phyloP scores from a whole-genome alignment of 2,797 vertebrate species.

The Chrosomus eos region DNA sequence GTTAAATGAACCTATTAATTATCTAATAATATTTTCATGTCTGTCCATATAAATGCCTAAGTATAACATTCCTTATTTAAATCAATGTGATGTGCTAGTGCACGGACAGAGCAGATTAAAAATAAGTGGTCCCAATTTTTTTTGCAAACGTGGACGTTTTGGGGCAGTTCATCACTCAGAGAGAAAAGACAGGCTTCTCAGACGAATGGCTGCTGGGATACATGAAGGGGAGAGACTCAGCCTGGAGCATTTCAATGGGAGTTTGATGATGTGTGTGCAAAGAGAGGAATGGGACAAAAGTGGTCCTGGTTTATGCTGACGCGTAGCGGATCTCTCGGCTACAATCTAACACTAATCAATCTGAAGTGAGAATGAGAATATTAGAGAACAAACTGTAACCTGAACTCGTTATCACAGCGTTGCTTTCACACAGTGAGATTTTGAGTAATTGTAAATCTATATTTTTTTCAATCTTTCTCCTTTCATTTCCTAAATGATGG shows the following conservation, averaged over 20 bases:
- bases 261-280: constrained; percentile 79
- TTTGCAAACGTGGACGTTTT: constrained; percentile 80
- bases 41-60: background rate
- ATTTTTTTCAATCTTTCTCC: constrained; percentile 39
- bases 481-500: constrained; percentile 22
- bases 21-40: constrained; percentile 1
- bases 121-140: constrained; percentile 74
- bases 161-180: constrained; percentile 83
- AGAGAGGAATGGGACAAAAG: constrained; percentile 77
- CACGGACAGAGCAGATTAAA: constrained; percentile 81
- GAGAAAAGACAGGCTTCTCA: constrained; percentile 79
- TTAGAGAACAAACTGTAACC: constrained; percentile 68
- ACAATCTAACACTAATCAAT: constrained; percentile 85
- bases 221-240: constrained; percentile 74
- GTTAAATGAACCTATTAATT: background rate
- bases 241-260: constrained; percentile 69
- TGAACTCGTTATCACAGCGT: constrained; percentile 58
- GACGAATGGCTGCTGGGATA: constrained; percentile 79
- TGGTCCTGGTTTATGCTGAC: constrained; percentile 84
- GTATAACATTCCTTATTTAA: constrained; percentile 72
- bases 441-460: constrained; percentile 40
- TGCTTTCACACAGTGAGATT: constrained; percentile 46
- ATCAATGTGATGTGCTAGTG: constrained; percentile 77
- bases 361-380: constrained; percentile 78
- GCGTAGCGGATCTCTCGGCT: constrained; percentile 81